Evolutionary conservation across 2,113 vertebrate genomes (phyloP), one percentile per base, ranked within the genome.

Genomic region (Embiotoca jacksoni): DNA sequence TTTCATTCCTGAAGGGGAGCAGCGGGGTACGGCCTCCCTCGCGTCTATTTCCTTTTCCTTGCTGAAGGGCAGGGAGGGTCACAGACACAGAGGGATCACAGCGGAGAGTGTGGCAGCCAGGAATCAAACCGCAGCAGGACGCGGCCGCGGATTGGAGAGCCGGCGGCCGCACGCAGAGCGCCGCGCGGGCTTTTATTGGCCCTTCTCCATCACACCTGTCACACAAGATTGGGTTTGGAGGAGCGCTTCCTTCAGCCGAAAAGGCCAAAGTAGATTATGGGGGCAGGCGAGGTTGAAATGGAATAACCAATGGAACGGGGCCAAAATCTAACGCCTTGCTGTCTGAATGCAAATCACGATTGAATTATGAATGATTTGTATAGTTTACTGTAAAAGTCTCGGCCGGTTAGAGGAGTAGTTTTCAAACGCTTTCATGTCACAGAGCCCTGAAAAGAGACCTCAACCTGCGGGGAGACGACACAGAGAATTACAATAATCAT

Each of bases 201-300:
- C 83, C 76, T 84, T 89, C 88, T 92, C 91, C 91, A 92, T 92
- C 91, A 92, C 89, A 90, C 89, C 91, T 92, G 91, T 91, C 91
- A 92, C 82, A 88, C 84, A 70, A 90, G 90, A 92, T 92, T 91
- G 91, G 91, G 91, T 92, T 92, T 91, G 91, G 81, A 74, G 86
- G 78, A 85, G 76, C 80, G 67, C 90, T 88, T 89, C 89, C 84
- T 89, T 86, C 84, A 83, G 90, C 88, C 84, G 89, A 90, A 89
- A 91, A 90, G 89, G 86, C 90, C 90, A 91, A 92, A 92, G 86
- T 90, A 86, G 86, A 92, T 92, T 92, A 92, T 44, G 70, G 71
- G 84, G 75, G 78, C 83, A 82, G 85, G 84, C 53, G 78, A 81
- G 81, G 79, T 78, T 84, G 86, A 82, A 91, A 91, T 89, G 89